Evolutionary conservation across 92 coral and sea anemone species (phyloP), one percentile per base, ranked within the genome.

Genomic region (Actinostola sp.): DNA sequence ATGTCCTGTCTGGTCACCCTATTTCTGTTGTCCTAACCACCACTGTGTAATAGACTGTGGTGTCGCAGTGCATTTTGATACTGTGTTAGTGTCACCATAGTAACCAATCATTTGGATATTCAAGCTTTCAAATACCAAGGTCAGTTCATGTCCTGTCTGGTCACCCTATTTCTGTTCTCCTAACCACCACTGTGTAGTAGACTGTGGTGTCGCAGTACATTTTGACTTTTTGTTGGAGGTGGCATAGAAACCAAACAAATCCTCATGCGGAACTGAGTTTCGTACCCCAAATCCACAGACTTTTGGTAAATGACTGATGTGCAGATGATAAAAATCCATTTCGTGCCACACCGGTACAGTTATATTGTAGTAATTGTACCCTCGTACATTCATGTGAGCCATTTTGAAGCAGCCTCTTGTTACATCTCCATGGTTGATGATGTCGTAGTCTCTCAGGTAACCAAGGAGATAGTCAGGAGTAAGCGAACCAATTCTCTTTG

Each of bases 401-500:
- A 62, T 33, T 20, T 19, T 62, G 48, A 17, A 17, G 48, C 67
- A 62, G 14, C 5, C 9, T 2, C 31, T 27, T 3, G 4, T 2
- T 15, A 12, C 27, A 17, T 35, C 20, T 4, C 25, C 26, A 27
- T 36, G 25, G 13, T 0, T 36, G 29, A 62, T 5, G 1, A 62
- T 35, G 50, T 62, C 67, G 19, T 19, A 62, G 48, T 62, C 51
- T 3, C 49, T 62, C 27, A 62, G 48, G 36, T 62, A 62, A 17
- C 67, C 67, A 36, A 62, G 32, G 11, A 39, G 48, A 39, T 34
- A 62, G 67, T 62, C 67, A 36, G 67, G 49, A 11, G 67, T 34
- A 1, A 62, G 50, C 17, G 3, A 2, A 23, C 48, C 0, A 35
- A 7, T 10, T 36, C 67, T 62, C 16, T 15, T 62, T 62, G 55